phyloP scores from a whole-genome alignment of 2,797 vertebrate species.

The Clarias laeviceps region DNA sequence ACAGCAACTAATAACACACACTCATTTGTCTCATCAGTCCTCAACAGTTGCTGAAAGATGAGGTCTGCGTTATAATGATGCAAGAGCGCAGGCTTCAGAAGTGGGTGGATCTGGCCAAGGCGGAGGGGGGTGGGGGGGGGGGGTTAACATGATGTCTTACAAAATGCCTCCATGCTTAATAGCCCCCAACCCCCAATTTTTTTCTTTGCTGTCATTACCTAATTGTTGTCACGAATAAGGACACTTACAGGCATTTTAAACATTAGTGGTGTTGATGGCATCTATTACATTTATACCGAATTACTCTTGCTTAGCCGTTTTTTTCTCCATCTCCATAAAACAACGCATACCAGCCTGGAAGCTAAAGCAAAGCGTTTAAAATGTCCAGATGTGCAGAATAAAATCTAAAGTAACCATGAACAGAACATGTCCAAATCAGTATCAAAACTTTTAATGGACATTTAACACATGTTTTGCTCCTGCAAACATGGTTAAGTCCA shows the following conservation, averaged over 20 bases:
- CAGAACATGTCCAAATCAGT: constrained; percentile 40
- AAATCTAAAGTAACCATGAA: constrained; percentile 49
- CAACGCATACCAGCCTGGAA: constrained; percentile 30
- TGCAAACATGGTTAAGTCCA: constrained; percentile 21
- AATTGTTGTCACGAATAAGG: constrained; percentile 52
- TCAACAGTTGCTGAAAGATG: constrained; percentile 51
- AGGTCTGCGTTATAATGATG: constrained; percentile 63
- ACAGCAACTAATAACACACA: constrained; percentile 62
- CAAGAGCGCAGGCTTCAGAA: constrained; percentile 59
- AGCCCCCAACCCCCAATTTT: constrained; percentile 55
- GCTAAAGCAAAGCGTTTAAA: constrained; percentile 42
- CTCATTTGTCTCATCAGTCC: constrained; percentile 61
- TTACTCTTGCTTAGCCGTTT: constrained; percentile 1
- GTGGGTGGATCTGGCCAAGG: constrained; percentile 65
- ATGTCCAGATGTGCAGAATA: constrained; percentile 39
- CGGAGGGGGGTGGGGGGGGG: background rate
- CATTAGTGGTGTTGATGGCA: constrained; percentile 23
- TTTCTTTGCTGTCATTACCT: constrained; percentile 60
- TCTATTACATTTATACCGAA: constrained; percentile 24
- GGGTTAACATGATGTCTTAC: constrained; percentile 65
- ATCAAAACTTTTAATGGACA: constrained; percentile 33
- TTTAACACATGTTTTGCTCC: constrained; percentile 50
- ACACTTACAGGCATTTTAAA: constrained; percentile 3
- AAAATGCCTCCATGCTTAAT: constrained; percentile 57
- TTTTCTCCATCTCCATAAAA: constrained; percentile 36